Evolutionary conservation across 2,113 vertebrate genomes (phyloP), one percentile per base, ranked within the genome.

Genomic region (Merops nubicus): DNA sequence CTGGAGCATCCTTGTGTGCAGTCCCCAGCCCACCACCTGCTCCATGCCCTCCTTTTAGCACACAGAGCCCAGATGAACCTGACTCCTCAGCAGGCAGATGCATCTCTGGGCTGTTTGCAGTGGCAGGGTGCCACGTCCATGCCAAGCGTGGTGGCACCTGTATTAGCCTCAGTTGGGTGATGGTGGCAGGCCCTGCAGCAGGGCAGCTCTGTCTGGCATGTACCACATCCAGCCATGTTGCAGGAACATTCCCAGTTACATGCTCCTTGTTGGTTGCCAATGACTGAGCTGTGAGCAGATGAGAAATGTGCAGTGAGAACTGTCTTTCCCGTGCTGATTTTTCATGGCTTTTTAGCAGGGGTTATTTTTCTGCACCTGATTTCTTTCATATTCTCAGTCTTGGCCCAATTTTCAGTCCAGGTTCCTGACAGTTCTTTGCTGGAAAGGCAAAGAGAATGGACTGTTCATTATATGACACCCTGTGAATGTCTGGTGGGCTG

Each of bases 321-420:
- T 65, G 17, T 60, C 62, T 59, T 81, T 48, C 73, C 64, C 14
- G 16, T 57, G 15, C 42, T 33, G 50, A 53, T 77, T 87, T 93
- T 77, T 63, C 80, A 28, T 20, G 57, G 75, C 76, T 70, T 51
- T 88, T 74, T 59, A 86, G 64, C 64, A 20, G 62, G 54, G 76
- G 84, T 53, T 89, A 11, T 64, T 84, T 88, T 86, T 88, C 59
- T 84, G 59, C 76, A 45, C 93, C 68, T 31, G 21, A 2, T 70
- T 90, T 83, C 70, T 76, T 77, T 80, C 45, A 3, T 40, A 7
- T 88, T 92, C 54, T 81, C 88, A 65, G 28, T 42, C 47, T 95
- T 95, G 86, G 83, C 68, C 60, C 42, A 19, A 73, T 80, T 74
- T 80, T 80, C 91, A 89, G 50, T 56, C 74, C 69, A 22, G 36